Evolutionary conservation across 35 echinoderm and acorn worm genomes (phyloP), one percentile per base, ranked within the genome.

Genomic region (Antedon bifida): DNA sequence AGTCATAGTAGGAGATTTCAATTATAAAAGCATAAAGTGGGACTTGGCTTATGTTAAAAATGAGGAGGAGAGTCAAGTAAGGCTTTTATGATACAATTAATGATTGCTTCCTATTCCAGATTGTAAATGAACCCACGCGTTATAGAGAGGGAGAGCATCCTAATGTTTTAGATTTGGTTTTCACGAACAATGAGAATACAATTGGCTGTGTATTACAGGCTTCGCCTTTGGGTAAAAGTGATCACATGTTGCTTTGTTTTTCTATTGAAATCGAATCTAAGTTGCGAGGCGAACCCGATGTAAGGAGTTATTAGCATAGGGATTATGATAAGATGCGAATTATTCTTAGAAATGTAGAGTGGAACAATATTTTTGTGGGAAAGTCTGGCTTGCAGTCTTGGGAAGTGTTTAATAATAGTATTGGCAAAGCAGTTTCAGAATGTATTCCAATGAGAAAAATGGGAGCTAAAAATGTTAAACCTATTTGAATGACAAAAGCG

Each of bases 181-280:
- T 90, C 26, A 85, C 88, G 14, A 74, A 32, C 19, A 77, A 81
- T 3, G 88, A 90, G 21, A 14, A 80, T 32, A 16, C 56, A 1
- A 38, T 90, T 74, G 11, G 74, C 1, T 44, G 29, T 9, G 36
- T 90, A 32, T 31, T 23, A 9, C 31, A 85, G 30, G 21, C 56
- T 34, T 38, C 83, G 36, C 16, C 76, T 5, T 31, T 85, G 23
- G 83, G 88, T 12, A 90, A 85, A 80, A 90, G 88, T 85, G 88
- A 90, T 34, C 88, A 90, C 73, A 76, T 39, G 74, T 35, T 32
- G 8, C 30, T 89, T 0, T 33, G 33, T 14, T 89, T 30, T 32
- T 87, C 81, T 73, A 16, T 42, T 14, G 42, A 36, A 32, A 78
- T 21, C 14, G 1, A 21, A 11, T 30, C 39, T 8, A 44, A 34